Evolutionary conservation across 1,140 invertebrate genomes (phyloP).

Genomic region (Melipona quadrifasciata): DNA sequence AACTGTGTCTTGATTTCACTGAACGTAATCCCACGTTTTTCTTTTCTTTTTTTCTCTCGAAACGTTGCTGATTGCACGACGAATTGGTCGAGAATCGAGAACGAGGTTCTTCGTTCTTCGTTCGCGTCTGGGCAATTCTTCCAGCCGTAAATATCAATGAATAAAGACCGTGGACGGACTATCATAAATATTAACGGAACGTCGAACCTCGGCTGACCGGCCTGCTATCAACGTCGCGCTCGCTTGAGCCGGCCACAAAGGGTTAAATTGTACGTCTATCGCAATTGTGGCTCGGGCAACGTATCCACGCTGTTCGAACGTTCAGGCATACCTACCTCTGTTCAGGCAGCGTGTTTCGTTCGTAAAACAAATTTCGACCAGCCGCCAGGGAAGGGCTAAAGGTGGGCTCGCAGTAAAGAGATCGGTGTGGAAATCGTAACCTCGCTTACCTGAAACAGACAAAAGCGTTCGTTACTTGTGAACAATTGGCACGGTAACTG

Average conservation of each 20-base stretch:
- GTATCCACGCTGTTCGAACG: neutral
- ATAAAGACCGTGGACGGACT: conserved; percentile 27
- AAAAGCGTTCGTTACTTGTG: neutral
- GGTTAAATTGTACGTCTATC: conserved; percentile 20
- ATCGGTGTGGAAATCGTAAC: neutral
- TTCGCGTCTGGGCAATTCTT: neutral
- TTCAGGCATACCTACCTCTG: conserved; percentile 16
- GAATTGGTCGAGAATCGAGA: conserved; percentile 16
- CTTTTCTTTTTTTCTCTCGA: neutral
- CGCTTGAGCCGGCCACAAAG: neutral
- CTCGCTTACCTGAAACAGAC: conserved; percentile 46
- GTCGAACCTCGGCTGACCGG: neutral
- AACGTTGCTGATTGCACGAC: neutral
- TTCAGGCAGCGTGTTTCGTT: conserved; percentile 10
- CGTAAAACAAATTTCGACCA: neutral
- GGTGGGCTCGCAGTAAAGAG: neutral
- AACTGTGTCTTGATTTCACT: neutral
- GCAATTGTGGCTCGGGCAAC: neutral
- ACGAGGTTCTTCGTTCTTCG: neutral
- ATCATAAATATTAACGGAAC: conserved; percentile 48
- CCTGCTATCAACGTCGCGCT: neutral
- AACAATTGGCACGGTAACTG: neutral
- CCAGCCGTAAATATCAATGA: conserved; percentile 33
- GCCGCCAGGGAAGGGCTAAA: conserved; percentile 16
- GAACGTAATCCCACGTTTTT: neutral